Evolutionary conservation across 2,113 vertebrate species (phyloP).

Genomic region (Chascanopsetta lugubris): DNA sequence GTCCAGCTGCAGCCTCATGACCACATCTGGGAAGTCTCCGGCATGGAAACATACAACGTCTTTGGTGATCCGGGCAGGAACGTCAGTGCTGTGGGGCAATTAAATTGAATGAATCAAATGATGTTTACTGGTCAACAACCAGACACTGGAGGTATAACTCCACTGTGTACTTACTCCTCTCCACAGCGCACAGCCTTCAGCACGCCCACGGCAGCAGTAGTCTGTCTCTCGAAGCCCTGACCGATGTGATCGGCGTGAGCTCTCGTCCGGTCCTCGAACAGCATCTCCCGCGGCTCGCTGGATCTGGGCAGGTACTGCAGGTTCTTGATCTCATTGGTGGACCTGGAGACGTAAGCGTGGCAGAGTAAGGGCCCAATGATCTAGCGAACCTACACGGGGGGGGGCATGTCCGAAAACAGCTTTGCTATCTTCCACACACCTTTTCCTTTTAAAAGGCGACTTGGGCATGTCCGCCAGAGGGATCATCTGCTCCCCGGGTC

Average conservation of each 20-base stretch:
- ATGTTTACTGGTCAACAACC: too few relatives aligned
- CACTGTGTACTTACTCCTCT: conserved; percentile 85
- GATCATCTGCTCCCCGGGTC: conserved; percentile 79
- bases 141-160: too few relatives aligned
- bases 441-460: conserved; percentile 78
- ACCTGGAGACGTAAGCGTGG: too few relatives aligned
- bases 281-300: conserved; percentile 97
- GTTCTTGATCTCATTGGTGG: conserved; percentile 99
- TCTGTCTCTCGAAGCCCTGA: conserved; percentile 97
- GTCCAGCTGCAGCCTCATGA: conserved; percentile 96
- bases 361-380: too few relatives aligned
- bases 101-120: too few relatives aligned
- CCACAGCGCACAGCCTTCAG: conserved; percentile 97
- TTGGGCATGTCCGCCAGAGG: conserved; percentile 79
- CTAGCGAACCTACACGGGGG: background rate
- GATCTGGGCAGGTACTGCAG: conserved; percentile 98
- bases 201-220: conserved; percentile 96
- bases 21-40: conserved; percentile 95
- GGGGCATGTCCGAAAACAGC: too few relatives aligned
- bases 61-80: conserved; percentile 98
- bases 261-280: conserved; percentile 97
- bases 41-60: conserved; percentile 99
- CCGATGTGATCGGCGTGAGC: conserved; percentile 98
- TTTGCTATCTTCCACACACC: conserved; percentile 47
- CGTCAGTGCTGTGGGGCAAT: conserved; percentile 73